Percentiles rank a stretch among this genome's conserved stretches.
Conservation (phyloP, 2,113 vertebrate species). For the Lamprologus callipterus region DNA sequence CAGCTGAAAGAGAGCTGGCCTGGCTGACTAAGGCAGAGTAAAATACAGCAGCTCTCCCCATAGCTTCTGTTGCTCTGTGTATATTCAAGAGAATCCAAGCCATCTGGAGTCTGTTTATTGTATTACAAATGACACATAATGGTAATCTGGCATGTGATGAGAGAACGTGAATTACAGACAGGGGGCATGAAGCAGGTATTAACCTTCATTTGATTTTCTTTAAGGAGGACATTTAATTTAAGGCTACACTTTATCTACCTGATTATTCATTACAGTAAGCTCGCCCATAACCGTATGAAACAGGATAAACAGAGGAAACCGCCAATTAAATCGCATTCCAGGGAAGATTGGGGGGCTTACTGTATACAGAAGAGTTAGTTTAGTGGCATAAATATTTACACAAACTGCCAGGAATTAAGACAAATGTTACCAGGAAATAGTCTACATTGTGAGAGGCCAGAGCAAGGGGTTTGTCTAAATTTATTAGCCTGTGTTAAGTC, state of each 20-base stretch:
- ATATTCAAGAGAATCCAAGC: constrained; percentile 57
- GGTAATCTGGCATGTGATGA: constrained; percentile 74
- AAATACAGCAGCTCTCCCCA: constrained; percentile 39
- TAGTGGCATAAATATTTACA: constrained; percentile 72
- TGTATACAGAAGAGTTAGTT: constrained; percentile 72
- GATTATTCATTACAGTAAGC: constrained; percentile 72
- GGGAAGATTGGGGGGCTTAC: constrained; percentile 62
- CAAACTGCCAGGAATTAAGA: constrained; percentile 70
- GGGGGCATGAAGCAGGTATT: constrained; percentile 54
- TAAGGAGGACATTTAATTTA: constrained; percentile 66
- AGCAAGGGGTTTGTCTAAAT: constrained; percentile 43
- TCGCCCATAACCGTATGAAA: constrained; percentile 58
- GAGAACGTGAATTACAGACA: constrained; percentile 63
- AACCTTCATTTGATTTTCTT: constrained; percentile 69
- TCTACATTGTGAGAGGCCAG: constrained; percentile 48
- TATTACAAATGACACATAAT: constrained; percentile 73
- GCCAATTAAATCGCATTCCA: constrained; percentile 73
- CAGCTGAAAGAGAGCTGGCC: neutral
- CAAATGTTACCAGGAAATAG: constrained; percentile 70
- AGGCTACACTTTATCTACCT: constrained; percentile 65
- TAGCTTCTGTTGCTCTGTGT: constrained; percentile 65
- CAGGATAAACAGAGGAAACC: constrained; percentile 75
- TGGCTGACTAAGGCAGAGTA: neutral
- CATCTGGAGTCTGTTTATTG: constrained; percentile 75
- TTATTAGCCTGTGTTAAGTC: constrained; percentile 41